Evolutionary conservation across 2,113 vertebrate genomes (phyloP).

Genomic region (Terrapene triunguis): DNA sequence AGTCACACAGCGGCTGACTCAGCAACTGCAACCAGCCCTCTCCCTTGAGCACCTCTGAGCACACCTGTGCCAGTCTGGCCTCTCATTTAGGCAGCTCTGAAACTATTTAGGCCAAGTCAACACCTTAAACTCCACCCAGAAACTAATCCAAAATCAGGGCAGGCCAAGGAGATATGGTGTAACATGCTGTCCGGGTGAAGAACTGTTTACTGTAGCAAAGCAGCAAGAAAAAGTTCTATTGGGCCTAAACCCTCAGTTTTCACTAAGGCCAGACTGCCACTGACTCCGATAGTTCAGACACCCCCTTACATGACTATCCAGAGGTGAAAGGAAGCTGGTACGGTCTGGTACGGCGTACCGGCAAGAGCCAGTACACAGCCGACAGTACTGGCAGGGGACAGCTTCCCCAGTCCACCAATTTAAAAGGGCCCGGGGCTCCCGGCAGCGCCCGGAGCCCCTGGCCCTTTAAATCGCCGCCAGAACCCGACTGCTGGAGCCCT

Average conservation of each 20-base stretch:
- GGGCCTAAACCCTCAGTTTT: neutral
- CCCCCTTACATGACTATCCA: too few species aligned
- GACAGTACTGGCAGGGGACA: too few species aligned
- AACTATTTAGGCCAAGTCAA: neutral
- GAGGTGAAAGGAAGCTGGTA: too few species aligned
- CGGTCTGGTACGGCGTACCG: too few species aligned
- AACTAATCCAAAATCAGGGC: neutral
- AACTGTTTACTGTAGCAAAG: neutral
- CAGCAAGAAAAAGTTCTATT: neutral
- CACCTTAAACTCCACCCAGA: neutral
- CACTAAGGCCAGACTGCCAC: neutral
- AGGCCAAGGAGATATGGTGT: neutral
- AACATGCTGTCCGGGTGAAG: neutral
- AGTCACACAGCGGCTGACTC: too few species aligned
- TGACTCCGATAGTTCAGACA: neutral
- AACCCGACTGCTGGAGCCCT: too few species aligned
- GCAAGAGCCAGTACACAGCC: too few species aligned
- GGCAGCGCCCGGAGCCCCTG: too few species aligned
- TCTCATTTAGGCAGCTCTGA: neutral
- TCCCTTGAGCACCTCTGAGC: neutral
- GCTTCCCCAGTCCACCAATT: too few species aligned
- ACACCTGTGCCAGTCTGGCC: neutral
- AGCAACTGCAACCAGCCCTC: too few species aligned
- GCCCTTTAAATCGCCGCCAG: too few species aligned
- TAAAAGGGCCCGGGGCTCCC: too few species aligned